These are phyloP conservation scores for Nasonia oneida DNA, from an alignment of 2,888 invertebrate species.

Conservation along the genomic window DNA sequence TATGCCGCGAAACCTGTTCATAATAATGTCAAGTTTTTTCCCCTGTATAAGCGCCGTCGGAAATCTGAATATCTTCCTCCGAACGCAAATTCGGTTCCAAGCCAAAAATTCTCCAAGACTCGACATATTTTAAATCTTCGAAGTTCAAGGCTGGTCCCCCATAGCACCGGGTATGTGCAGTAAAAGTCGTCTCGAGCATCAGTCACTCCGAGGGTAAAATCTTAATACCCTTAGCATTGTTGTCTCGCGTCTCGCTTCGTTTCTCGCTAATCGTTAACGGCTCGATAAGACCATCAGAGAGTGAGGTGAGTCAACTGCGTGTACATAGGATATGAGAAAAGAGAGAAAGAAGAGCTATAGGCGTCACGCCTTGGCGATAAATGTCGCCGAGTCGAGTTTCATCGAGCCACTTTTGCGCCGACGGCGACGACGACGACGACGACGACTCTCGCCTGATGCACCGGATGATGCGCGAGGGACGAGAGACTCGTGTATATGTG, in stretches of 20 bases:
- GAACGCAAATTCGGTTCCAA: background rate
- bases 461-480: background rate
- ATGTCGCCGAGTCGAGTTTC: background rate
- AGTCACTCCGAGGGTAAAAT: background rate
- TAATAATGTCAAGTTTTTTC: background rate
- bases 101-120: background rate
- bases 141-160: background rate
- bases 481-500: background rate
- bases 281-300: constrained; percentile 1
- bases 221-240: background rate
- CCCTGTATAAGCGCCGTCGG: background rate
- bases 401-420: constrained; percentile 13
- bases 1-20: constrained; percentile 7
- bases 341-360: constrained; percentile 1
- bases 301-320: background rate
- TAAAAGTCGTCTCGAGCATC: constrained; percentile 2
- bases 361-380: constrained; percentile 21
- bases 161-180: background rate
- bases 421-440: no score
- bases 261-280: constrained; percentile 3
- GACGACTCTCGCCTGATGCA: background rate
- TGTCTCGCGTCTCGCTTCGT: constrained; percentile 8
- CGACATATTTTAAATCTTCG: background rate
- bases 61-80: background rate
- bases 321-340: background rate